phyloP scores from a whole-genome alignment of 2,888 invertebrate species.

The Dendrolimus houi region DNA sequence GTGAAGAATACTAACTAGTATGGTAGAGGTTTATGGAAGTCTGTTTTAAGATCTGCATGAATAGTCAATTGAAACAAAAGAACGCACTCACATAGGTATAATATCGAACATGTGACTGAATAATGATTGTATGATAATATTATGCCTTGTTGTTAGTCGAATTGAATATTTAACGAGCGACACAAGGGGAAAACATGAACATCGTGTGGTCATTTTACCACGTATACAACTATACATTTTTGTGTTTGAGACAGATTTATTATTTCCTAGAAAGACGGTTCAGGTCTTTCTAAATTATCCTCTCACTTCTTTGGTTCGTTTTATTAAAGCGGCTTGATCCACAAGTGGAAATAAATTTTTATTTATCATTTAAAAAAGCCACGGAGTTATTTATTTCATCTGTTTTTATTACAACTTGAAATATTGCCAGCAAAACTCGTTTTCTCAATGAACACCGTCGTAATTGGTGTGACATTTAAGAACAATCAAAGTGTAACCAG shows the following conservation, averaged over 20 bases:
- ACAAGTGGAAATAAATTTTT: background rate
- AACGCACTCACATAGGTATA: constrained; percentile 24
- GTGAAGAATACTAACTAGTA: background rate
- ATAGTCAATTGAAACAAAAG: constrained; percentile 42
- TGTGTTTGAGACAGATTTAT: constrained; percentile 16
- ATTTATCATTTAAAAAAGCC: background rate
- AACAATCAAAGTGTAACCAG: background rate
- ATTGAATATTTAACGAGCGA: constrained; percentile 46
- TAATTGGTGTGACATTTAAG: background rate
- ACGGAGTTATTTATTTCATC: background rate
- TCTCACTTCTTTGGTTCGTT: background rate
- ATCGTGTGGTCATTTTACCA: constrained; percentile 12
- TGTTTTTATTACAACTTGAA: background rate
- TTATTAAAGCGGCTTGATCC: background rate
- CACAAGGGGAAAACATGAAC: constrained; percentile 37
- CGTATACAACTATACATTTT: constrained; percentile 8
- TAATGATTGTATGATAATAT: constrained; percentile 56
- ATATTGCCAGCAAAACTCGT: background rate
- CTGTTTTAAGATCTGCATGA: constrained; percentile 14
- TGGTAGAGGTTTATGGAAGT: background rate
- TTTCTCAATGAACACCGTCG: background rate
- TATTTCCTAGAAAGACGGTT: constrained; percentile 15
- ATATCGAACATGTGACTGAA: constrained; percentile 48
- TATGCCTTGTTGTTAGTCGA: constrained; percentile 47
- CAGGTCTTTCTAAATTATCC: background rate